These are phyloP conservation scores for Epinephelus moara DNA, from an alignment of 2,113 vertebrate genomes.

Conservation along the genomic window DNA sequence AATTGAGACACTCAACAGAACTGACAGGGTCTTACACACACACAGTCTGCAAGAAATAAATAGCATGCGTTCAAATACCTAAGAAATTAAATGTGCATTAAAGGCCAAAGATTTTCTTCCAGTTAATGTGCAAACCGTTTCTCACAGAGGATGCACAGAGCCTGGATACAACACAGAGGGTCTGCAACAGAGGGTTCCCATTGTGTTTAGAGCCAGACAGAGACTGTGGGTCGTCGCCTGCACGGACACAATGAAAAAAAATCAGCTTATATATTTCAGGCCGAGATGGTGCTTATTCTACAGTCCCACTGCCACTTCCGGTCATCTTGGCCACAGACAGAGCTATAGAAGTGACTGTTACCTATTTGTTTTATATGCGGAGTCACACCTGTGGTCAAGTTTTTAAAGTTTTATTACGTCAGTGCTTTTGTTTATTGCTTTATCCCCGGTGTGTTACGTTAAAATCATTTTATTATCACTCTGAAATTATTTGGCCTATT, in stretches of 20 bases:
- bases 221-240: not conserved
- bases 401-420: not conserved
- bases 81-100: not conserved
- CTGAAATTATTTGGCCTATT: not conserved
- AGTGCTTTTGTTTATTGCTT: not conserved
- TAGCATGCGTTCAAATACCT: no score
- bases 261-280: not conserved
- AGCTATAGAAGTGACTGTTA: no score
- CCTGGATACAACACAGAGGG: not conserved
- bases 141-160: not conserved
- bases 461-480: not conserved
- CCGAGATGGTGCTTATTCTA: not conserved
- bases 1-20: not conserved
- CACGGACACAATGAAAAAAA: not conserved
- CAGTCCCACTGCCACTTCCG: not conserved
- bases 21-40: not conserved
- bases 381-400: not conserved
- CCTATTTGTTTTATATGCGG: not conserved
- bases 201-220: conserved; percentile 11
- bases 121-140: not conserved
- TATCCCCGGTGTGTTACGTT: not conserved
- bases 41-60: not conserved
- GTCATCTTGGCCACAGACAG: not conserved
- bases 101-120: not conserved
- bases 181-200: not conserved